These are phyloP conservation scores for Coecobrya sp. DNA, from an alignment of 2,888 invertebrate genomes.

Conservation along the genomic window DNA sequence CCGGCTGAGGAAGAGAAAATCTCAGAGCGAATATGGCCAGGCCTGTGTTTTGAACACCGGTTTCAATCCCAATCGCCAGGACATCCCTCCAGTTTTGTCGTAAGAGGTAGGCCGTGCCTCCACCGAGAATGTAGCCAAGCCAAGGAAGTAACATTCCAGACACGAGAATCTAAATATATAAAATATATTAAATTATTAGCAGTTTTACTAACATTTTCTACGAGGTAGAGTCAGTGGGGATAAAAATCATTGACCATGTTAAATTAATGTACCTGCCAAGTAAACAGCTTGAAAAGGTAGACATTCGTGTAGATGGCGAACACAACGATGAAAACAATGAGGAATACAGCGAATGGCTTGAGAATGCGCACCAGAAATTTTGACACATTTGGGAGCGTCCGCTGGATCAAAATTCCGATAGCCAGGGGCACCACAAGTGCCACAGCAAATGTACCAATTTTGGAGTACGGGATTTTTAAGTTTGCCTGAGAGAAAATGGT, in stretches of 20 bases:
- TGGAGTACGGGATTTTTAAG: constrained; percentile 93
- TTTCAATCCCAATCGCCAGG: constrained; percentile 97
- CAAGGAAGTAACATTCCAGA: constrained; percentile 95
- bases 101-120: constrained; percentile 90
- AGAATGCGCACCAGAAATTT: constrained; percentile 93
- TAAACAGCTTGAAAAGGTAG: constrained; percentile 95
- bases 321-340: constrained; percentile 94
- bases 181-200: not conserved
- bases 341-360: constrained; percentile 94
- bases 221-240: too few relatives aligned
- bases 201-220: too few relatives aligned
- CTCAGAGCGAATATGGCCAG: constrained; percentile 95
- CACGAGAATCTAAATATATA: constrained; percentile 91
- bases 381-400: constrained; percentile 91
- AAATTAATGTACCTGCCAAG: constrained; percentile 92
- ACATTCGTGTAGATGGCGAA: constrained; percentile 96
- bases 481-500: constrained; percentile 92
- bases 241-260: not conserved
- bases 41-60: constrained; percentile 97
- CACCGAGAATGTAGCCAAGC: constrained; percentile 93
- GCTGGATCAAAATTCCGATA: constrained; percentile 91
- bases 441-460: constrained; percentile 92
- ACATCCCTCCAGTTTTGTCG: constrained; percentile 91
- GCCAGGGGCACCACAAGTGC: constrained; percentile 93
- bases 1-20: constrained; percentile 94